Base-by-base conservation (phyloP, 2,888 invertebrate species). In the Steinernema scapterisci region DNA sequence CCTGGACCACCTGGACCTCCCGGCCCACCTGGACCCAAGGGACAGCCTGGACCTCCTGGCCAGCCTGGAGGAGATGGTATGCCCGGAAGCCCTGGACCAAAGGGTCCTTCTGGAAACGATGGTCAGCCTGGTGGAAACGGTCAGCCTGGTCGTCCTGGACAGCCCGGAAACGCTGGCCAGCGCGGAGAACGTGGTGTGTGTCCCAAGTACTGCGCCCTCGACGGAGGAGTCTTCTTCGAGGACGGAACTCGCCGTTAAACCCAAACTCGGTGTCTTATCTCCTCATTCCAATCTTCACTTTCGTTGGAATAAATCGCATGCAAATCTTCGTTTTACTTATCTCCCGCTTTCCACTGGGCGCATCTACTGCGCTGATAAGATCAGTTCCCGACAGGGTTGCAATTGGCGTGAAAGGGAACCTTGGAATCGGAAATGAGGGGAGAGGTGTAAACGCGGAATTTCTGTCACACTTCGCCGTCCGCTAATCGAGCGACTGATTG, bases 161-260 rank as follows among this genome's bases (percentile, higher is more conserved):
- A 63, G 63, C 31, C 63, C n/a, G 63, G 63, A 3, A 25, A 63
- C 6, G 27, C 63, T 16, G 63, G 63, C 27, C 1, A 9, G 9
- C 63, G 63, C 31, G 63, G 63, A 63, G 63, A 63, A 63, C 63
- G 63, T 38, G 63, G 63, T 31, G 63, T 63, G 63, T 63, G 63
- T 63, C 84, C 84, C 79, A 84, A 84, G 76, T 84, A 84, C 80
- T 84, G 84, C 76, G 84, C 84, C 79, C 79, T 84, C 79, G 84
- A 84, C 75, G 84, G 84, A 70, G 84, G 84, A 80, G 84, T 86
- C 76, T 86, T 86, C 85, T 86, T 86, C 84, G 86, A 86, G 80
- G 86, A 86, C 77, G 86, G 86, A 81, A 86, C 85, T 5, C 63
- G 63, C 63, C 63, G 63, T 27, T 63, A 63, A 38, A 25, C 38